Percentiles rank a stretch among this genome's conserved stretches.
phyloP scores from a whole-genome alignment of 1,140 invertebrate species.

The Saccostrea echinata region DNA sequence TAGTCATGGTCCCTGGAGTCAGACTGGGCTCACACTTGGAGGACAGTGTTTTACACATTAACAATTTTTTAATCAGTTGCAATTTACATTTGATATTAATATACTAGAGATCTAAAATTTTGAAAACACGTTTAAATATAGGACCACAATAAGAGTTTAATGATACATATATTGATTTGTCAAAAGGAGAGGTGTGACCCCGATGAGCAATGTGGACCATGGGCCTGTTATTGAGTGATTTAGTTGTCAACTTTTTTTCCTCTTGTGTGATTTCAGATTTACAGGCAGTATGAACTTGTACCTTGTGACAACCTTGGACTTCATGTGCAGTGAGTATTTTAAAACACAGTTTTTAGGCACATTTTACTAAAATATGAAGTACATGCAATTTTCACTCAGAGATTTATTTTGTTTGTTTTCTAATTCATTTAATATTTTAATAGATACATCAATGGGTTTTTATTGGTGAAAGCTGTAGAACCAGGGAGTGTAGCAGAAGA shows the following conservation, averaged over 20 bases:
- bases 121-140: too few relatives aligned
- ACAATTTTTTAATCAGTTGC: too few relatives aligned
- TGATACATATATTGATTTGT: too few relatives aligned
- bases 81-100: too few relatives aligned
- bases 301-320: constrained; percentile 71
- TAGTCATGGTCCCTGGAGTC: too few relatives aligned
- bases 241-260: not conserved
- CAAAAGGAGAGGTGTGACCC: too few relatives aligned
- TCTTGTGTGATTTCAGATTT: constrained; percentile 57
- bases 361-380: not conserved
- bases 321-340: constrained; percentile 69
- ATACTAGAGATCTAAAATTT: too few relatives aligned
- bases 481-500: constrained; percentile 71
- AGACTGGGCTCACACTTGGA: too few relatives aligned
- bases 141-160: too few relatives aligned
- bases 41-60: too few relatives aligned
- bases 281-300: constrained; percentile 71
- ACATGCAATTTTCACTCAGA: not conserved
- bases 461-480: constrained; percentile 67
- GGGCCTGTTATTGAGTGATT: not conserved
- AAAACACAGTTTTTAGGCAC: not conserved
- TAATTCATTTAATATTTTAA: not conserved
- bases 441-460: constrained; percentile 64
- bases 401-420: not conserved
- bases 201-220: too few relatives aligned